Base-by-base conservation (phyloP, 2,888 invertebrate genomes). In the Drosophila prolongata region DNA sequence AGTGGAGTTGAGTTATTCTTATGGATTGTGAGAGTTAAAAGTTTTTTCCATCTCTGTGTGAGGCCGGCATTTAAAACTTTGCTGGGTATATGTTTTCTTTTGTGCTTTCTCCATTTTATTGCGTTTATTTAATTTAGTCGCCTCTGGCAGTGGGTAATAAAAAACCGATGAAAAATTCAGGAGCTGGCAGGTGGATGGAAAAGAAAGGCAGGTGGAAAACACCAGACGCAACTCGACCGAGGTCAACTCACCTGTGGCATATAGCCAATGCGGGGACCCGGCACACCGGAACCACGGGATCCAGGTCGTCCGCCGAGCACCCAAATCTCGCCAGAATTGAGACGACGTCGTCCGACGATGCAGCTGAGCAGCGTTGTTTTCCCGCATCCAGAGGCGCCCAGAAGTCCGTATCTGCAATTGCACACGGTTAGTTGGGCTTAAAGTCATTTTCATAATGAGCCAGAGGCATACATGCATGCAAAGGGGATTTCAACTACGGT, bases 341-440 rank as follows among this genome's bases (percentile, higher is more conserved):
- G 93, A 76, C 95, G 93, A 79, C 97, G 93, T 78, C 97, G 93
- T 1, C 98, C 98, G 3, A 98, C 96, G 69, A 97, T 96, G 91
- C 97, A 97, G 69, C 96, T 95, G 0, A 98, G 93, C 6, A 98
- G 93, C 0, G 98, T 98, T 0, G 98, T 98, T 92, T 98, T 98
- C 0, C 97, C 97, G 90, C 98, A 98, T 0, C 98, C 98, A 79
- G 97, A 97, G 0, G 98, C 97, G 16, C 98, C 98, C 42, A 98
- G 93, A 0, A 98, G 94, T 75, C 97, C 97, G 90, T 98, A 98
- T 88, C 97, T 97, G 92, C 16, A 93, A 74, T 91, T 72, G 44
- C 52, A 52, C 38, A 37, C 24, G 42, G 16, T 37, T 19, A 16
- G 34, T 37, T 46, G 30, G 46, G 11, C n/a, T 38, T 37, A 47